Evolutionary conservation across 2,888 invertebrate species (phyloP).

Genomic region (Nomada fabriciana): DNA sequence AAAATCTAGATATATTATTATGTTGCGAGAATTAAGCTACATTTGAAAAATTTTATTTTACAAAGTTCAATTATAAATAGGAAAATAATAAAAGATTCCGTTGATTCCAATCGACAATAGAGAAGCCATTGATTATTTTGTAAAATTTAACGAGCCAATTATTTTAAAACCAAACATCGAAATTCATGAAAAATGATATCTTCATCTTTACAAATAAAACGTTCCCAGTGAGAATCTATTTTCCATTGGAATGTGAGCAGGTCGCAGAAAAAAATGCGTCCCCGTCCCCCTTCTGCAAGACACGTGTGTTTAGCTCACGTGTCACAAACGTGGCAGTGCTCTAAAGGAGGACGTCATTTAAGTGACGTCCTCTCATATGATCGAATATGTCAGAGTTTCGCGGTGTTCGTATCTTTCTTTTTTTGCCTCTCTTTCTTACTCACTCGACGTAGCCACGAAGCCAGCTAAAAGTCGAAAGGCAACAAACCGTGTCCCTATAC

Average conservation of each 20-base stretch:
- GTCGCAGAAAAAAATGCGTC: constrained; percentile 5
- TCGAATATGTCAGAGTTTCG: constrained; percentile 63
- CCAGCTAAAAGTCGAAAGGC: constrained; percentile 67
- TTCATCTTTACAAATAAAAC: neutral
- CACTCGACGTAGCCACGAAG: constrained; percentile 29
- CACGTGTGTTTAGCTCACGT: constrained; percentile 56
- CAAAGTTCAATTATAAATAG: too few species aligned
- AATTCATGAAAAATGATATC: too few species aligned
- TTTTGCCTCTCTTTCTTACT: constrained; percentile 1
- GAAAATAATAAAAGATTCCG: constrained; percentile 29
- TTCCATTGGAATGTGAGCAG: neutral
- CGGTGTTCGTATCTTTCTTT: constrained; percentile 4
- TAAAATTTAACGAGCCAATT: too few species aligned
- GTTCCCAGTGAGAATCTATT: neutral
- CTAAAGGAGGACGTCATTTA: constrained; percentile 61
- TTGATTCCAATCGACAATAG: constrained; percentile 31
- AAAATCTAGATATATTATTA: neutral
- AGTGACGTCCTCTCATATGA: constrained; percentile 57
- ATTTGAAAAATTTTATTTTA: too few species aligned
- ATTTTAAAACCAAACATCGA: too few species aligned
- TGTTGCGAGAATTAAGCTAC: too few species aligned
- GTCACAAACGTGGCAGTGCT: constrained; percentile 39
- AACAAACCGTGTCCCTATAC: constrained; percentile 72
- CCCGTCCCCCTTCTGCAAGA: neutral
- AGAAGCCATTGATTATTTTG: too few species aligned